These are phyloP conservation scores for Beroe forskalii DNA, from an alignment of 37 sponge, comb jelly and placozoan species.

Conservation along the genomic window DNA sequence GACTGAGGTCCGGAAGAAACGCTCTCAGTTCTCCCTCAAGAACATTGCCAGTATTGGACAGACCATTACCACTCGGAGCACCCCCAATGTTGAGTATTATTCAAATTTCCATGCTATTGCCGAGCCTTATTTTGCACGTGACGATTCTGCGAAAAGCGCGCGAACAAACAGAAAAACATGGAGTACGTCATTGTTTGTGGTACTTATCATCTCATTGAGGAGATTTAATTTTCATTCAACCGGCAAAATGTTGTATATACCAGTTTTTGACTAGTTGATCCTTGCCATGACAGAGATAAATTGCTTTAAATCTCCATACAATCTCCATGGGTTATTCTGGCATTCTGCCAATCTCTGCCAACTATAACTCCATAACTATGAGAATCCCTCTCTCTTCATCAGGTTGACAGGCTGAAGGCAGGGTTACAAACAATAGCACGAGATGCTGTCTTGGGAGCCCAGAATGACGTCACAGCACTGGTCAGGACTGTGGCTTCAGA, in stretches of 20 bases:
- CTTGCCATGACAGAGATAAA: too few relatives aligned
- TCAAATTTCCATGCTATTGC: too few relatives aligned
- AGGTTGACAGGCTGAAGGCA: conserved; percentile 43
- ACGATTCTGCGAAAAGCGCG: too few relatives aligned
- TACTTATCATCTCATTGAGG: too few relatives aligned
- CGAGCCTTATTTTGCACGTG: too few relatives aligned
- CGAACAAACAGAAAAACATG: not conserved
- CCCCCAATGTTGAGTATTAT: not conserved
- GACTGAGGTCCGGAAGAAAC: conserved; percentile 11
- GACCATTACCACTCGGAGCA: not conserved
- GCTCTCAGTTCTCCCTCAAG: conserved; percentile 27
- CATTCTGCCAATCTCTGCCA: too few relatives aligned
- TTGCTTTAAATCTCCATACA: too few relatives aligned
- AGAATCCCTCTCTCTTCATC: not conserved
- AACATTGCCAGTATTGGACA: conserved; percentile 37
- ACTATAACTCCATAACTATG: not conserved
- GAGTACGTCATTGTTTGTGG: not conserved
- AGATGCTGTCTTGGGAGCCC: not conserved
- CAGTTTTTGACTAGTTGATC: too few relatives aligned
- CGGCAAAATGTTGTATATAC: too few relatives aligned
- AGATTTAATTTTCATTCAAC: too few relatives aligned
- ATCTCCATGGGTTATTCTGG: too few relatives aligned
- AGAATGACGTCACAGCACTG: conserved; percentile 56
- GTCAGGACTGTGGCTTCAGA: conserved; percentile 22
- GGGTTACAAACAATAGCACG: conserved; percentile 20